Conservation (phyloP, 2,888 invertebrate genomes). For the Nyleta sp. region DNA sequence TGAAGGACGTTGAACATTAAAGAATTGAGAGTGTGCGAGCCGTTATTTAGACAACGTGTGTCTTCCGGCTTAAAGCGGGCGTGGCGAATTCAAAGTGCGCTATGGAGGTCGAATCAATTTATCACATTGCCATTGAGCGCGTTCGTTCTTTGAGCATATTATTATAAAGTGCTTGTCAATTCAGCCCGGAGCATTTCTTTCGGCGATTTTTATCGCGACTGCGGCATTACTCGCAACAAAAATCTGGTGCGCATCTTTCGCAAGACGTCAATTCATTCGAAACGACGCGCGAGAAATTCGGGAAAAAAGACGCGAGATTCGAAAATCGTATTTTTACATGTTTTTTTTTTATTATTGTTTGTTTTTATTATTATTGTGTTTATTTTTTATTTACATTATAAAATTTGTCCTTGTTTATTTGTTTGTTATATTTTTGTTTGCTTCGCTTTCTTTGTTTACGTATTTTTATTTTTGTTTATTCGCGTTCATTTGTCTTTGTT, state of each 20-base stretch:
- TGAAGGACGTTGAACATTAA: slow-evolving; percentile 56
- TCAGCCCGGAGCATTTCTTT: slow-evolving; percentile 56
- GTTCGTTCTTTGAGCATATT: slow-evolving; percentile 60
- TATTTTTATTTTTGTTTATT: no score
- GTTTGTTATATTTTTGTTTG: no score
- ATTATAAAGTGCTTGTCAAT: slow-evolving; percentile 64
- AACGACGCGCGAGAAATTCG: background rate
- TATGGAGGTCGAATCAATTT: slow-evolving; percentile 65
- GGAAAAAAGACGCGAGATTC: background rate
- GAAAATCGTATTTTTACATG: no score
- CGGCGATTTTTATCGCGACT: slow-evolving; percentile 33
- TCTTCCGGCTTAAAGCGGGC: slow-evolving; percentile 66
- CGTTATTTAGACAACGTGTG: slow-evolving; percentile 66
- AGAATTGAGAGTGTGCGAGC: slow-evolving; percentile 52
- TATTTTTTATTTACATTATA: no score
- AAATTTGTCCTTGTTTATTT: no score
- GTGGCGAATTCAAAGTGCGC: slow-evolving; percentile 64
- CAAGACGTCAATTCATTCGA: background rate
- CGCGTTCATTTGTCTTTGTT: no score
- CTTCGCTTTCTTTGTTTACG: no score
- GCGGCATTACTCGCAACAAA: slow-evolving; percentile 2
- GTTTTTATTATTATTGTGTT: no score
- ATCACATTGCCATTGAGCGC: slow-evolving; percentile 62
- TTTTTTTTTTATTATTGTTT: no score
- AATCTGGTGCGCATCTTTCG: background rate